Conservation (phyloP, 2,113 vertebrate genomes). For the Eurypyga helias region DNA sequence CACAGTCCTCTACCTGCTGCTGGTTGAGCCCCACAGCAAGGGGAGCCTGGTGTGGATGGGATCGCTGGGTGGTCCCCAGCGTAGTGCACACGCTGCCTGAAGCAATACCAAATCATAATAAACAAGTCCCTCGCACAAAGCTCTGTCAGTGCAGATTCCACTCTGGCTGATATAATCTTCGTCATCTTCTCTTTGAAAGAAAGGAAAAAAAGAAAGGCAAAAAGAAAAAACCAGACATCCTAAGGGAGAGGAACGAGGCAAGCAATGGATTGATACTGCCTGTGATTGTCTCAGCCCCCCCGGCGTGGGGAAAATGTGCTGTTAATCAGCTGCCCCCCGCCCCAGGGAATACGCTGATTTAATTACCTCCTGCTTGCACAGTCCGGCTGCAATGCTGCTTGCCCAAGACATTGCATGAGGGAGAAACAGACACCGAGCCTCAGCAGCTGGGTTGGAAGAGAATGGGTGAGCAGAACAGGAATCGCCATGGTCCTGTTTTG, state of each 20-base stretch:
- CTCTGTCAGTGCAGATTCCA: conserved; percentile 56
- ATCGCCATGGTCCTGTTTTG: not conserved
- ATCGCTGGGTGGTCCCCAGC: conserved; percentile 65
- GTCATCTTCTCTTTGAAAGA: conserved; percentile 58
- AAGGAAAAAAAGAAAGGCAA: not conserved
- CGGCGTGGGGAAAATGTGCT: not conserved
- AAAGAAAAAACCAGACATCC: not conserved
- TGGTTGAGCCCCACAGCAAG: not conserved
- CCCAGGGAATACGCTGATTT: not conserved
- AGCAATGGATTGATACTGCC: conserved; percentile 18
- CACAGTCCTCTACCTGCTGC: not conserved
- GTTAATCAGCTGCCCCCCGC: conserved; percentile 27
- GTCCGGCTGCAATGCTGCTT: not conserved
- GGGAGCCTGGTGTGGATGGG: not conserved
- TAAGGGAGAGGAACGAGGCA: conserved; percentile 11
- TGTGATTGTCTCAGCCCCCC: not conserved
- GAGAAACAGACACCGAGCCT: not conserved
- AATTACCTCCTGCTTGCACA: conserved; percentile 49
- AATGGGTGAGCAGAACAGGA: not conserved
- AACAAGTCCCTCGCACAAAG: conserved; percentile 43
- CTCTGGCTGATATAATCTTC: conserved; percentile 58
- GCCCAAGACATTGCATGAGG: not conserved
- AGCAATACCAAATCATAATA: conserved; percentile 66
- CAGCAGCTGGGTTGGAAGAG: not conserved
- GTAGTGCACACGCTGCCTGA: not conserved